A percentile compares a stretch with the other conserved stretches of the same genome.
phyloP scores from a whole-genome alignment of 2,888 invertebrate species.

The Lottia scabra region DNA sequence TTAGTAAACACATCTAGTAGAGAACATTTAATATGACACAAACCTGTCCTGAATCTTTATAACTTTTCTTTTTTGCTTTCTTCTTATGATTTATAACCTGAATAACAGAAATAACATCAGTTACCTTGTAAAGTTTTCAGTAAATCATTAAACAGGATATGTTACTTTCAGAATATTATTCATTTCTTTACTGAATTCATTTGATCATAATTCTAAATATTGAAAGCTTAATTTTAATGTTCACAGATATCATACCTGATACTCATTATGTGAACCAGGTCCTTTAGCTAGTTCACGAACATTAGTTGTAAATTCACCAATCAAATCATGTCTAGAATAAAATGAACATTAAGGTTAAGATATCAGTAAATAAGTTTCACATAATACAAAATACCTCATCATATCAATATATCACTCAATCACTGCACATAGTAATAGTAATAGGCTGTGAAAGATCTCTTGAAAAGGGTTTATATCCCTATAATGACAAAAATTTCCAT shows the following conservation, averaged over 20 bases:
- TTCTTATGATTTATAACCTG: constrained; percentile 71
- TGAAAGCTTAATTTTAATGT: not conserved
- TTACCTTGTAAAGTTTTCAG: not conserved
- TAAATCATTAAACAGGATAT: not conserved
- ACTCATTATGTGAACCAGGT: constrained; percentile 59
- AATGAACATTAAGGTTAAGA: not conserved
- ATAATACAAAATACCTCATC: no score
- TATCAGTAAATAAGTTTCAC: no score
- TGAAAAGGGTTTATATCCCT: no score
- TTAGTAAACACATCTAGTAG: no score
- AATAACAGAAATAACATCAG: constrained; percentile 19
- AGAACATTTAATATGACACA: constrained; percentile 11
- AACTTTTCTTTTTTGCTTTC: constrained; percentile 71
- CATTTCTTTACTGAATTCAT: no score
- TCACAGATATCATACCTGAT: constrained; percentile 49
- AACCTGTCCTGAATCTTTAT: constrained; percentile 71
- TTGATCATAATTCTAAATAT: no score
- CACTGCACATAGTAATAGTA: no score
- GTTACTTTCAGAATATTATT: no score
- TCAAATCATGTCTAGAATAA: constrained; percentile 67
- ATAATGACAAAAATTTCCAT: no score
- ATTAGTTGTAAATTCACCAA: constrained; percentile 71
- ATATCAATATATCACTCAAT: no score
- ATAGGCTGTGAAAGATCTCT: no score
- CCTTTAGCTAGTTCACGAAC: constrained; percentile 68